Evolutionary conservation across 2,888 invertebrate species (phyloP).

Genomic region (Allygus modestus): DNA sequence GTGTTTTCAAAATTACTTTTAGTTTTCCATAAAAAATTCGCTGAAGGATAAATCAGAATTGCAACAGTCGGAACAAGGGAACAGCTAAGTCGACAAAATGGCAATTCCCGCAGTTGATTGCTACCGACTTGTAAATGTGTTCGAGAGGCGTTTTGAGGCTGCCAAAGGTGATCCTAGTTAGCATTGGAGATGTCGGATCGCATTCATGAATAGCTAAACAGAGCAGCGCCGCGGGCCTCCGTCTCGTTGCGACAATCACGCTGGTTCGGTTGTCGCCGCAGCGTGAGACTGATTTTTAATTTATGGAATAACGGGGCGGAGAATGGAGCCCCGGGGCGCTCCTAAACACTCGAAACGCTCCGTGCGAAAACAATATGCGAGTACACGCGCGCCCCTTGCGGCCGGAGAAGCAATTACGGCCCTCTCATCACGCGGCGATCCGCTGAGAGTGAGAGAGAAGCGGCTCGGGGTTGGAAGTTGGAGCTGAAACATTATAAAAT

Average conservation of each 20-base stretch:
- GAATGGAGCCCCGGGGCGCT: constrained; percentile 57
- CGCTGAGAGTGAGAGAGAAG: too few relatives aligned
- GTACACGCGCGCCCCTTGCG: constrained; percentile 45
- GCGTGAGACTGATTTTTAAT: constrained; percentile 61
- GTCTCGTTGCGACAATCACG: constrained; percentile 2
- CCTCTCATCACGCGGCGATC: too few relatives aligned
- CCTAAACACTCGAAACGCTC: constrained; percentile 38
- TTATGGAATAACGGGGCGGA: constrained; percentile 50
- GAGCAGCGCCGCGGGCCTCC: constrained; percentile 12
- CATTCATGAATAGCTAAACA: constrained; percentile 55
- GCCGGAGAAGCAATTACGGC: constrained; percentile 2
- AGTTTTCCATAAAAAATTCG: too few relatives aligned
- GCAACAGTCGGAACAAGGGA: neutral
- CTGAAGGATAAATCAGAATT: too few relatives aligned
- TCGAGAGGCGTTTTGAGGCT: constrained; percentile 42
- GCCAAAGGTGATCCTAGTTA: constrained; percentile 52
- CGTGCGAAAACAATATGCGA: constrained; percentile 54
- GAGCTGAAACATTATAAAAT: too few relatives aligned
- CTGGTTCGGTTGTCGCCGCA: neutral
- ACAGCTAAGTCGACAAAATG: constrained; percentile 19
- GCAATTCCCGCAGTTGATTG: constrained; percentile 21
- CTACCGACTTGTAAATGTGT: constrained; percentile 48
- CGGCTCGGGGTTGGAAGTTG: too few relatives aligned
- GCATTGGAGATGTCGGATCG: constrained; percentile 52
- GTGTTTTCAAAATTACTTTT: too few relatives aligned